A percentile compares a stretch with the other conserved stretches of the same genome.
These are phyloP conservation scores for Pithys albifrons DNA, from an alignment of 2,113 vertebrate genomes.

Conservation along the genomic window DNA sequence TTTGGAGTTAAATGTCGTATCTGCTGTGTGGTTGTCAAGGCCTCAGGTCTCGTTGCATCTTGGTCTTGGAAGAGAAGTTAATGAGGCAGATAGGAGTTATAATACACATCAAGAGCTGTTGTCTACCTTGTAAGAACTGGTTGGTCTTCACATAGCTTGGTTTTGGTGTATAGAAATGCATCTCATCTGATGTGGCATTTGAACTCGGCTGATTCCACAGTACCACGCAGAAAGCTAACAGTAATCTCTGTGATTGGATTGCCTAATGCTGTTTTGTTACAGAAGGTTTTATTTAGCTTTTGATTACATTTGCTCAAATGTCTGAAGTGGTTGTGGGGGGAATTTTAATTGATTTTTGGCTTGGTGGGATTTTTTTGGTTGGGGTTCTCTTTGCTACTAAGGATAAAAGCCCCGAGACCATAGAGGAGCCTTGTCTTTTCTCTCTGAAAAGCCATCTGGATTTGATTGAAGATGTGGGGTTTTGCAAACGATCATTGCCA, in stretches of 20 bases:
- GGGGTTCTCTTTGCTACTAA: background rate
- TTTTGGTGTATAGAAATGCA: background rate
- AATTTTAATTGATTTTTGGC: background rate
- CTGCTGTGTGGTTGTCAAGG: background rate
- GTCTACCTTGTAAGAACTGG: background rate
- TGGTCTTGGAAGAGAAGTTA: background rate
- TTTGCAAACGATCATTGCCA: background rate
- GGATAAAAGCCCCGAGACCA: background rate
- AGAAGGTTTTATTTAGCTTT: background rate
- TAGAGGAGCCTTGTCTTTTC: background rate
- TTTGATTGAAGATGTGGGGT: background rate
- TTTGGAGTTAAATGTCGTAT: background rate
- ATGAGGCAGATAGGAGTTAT: background rate
- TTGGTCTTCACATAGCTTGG: background rate
- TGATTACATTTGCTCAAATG: background rate
- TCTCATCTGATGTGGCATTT: background rate
- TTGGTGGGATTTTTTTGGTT: background rate
- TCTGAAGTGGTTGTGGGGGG: accelerated
- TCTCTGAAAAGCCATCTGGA: background rate
- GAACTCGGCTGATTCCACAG: background rate
- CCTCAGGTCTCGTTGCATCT: background rate
- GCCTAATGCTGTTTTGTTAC: background rate
- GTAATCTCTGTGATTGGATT: background rate
- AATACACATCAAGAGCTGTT: background rate
- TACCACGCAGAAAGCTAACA: background rate